Base-by-base conservation (phyloP, 1,140 invertebrate species). In the Ips typographus region DNA sequence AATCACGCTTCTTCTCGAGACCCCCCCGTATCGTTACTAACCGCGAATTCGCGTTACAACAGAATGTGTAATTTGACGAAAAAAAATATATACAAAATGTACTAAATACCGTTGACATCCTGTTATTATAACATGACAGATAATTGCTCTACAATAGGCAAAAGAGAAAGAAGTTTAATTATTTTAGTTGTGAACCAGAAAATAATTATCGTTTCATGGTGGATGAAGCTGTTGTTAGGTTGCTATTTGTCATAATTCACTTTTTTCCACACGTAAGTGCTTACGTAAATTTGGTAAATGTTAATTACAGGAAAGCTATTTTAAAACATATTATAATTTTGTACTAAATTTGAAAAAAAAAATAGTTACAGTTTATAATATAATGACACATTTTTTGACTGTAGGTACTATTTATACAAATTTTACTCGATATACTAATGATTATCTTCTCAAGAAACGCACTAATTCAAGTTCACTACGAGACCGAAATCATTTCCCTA, bases 171-270 rank as follows among this genome's bases (percentile, higher is more conserved):
- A 55, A 55, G 37, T 55, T 55, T 22, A 55, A 55, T 55, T 55
- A 55, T 55, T 55, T 55, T 36, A 55, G 52, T 55, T 55, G 52
- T 38, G 52, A 55, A 55, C n/a, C 52, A 55, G 8, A 55, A 55
- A 55, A 55, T 55, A 55, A 55, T 55, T 55, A 55, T 49, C 22
- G 22, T 55, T 55, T 55, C 52, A 55, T 55, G 52, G 52, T 55
- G 36, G 52, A 55, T 55, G 52, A 55, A 37, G 37, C 37, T 55
- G 52, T 55, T 5, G 52, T 55, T 55, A 55, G 8, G 8, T 36
- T 3, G 6, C 8, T 55, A 22, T 22, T n/a, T 47, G 44, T 47
- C 4, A 4, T 47, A 47, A 47, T n/a, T 47, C 44, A 47, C 44
- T 47, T 22, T 22, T 22, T 22, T 22, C 22, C 22, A 22, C 22